Conservation (phyloP, 2,888 invertebrate genomes). For the Rotaria macrura region DNA sequence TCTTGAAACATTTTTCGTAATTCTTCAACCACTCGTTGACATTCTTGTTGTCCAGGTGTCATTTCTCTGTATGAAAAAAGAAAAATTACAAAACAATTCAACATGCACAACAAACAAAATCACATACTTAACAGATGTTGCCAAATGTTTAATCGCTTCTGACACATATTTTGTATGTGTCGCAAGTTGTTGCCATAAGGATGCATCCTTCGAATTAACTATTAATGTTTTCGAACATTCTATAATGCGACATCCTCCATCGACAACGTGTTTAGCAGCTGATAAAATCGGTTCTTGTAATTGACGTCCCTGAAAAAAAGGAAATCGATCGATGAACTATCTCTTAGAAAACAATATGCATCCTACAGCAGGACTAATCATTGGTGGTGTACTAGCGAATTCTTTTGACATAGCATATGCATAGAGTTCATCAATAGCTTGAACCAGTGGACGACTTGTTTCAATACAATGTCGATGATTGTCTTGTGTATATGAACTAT, state of each 20-base stretch:
- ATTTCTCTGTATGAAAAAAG: constrained; percentile 60
- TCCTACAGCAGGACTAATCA: constrained; percentile 64
- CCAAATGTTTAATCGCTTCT: constrained; percentile 84
- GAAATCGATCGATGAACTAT: neutral
- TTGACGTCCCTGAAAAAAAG: constrained; percentile 57
- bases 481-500: constrained; percentile 66
- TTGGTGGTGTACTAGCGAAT: constrained; percentile 80
- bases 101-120: neutral
- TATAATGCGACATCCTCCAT: constrained; percentile 79
- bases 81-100: no score
- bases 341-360: neutral
- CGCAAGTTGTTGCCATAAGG: constrained; percentile 85
- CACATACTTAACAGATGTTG: constrained; percentile 69
- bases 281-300: constrained; percentile 77
- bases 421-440: constrained; percentile 80
- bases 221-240: constrained; percentile 77
- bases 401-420: constrained; percentile 85
- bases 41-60: constrained; percentile 88
- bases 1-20: constrained; percentile 13
- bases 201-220: constrained; percentile 74
- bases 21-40: constrained; percentile 69
- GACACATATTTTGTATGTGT: constrained; percentile 86
- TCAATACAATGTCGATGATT: constrained; percentile 52
- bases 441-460: constrained; percentile 72
- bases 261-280: constrained; percentile 67